Percentiles rank a stretch among this genome's conserved stretches.
Evolutionary conservation across 2,113 vertebrate species (phyloP).

Genomic region (Chaetura pelagica): DNA sequence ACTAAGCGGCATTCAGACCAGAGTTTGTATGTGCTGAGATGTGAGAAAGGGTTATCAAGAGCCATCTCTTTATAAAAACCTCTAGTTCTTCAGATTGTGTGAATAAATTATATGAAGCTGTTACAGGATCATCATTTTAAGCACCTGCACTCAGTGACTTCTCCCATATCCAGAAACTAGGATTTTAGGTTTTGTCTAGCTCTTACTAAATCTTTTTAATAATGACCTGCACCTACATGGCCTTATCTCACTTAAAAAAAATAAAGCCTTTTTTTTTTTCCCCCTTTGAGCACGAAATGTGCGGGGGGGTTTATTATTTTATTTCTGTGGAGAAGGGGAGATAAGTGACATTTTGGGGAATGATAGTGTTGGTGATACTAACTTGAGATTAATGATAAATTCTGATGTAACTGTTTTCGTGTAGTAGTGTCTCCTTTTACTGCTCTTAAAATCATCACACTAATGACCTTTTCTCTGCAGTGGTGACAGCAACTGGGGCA

Average conservation of each 20-base stretch:
- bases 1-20: background rate
- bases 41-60: background rate
- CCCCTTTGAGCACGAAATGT: background rate
- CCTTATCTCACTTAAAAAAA: background rate
- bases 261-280: background rate
- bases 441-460: background rate
- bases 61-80: background rate
- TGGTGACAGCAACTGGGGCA: background rate
- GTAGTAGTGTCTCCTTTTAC: background rate
- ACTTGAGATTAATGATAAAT: background rate
- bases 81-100: background rate
- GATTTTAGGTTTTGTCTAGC: background rate
- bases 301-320: no score
- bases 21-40: background rate
- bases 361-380: background rate
- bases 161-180: background rate
- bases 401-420: background rate
- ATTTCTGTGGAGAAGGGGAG: background rate
- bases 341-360: background rate
- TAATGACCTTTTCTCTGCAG: background rate
- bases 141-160: background rate
- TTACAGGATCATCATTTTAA: background rate
- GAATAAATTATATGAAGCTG: background rate
- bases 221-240: background rate
- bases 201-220: background rate